phyloP scores from a whole-genome alignment of 1,140 invertebrate species.

The Platorchestia sp. region DNA sequence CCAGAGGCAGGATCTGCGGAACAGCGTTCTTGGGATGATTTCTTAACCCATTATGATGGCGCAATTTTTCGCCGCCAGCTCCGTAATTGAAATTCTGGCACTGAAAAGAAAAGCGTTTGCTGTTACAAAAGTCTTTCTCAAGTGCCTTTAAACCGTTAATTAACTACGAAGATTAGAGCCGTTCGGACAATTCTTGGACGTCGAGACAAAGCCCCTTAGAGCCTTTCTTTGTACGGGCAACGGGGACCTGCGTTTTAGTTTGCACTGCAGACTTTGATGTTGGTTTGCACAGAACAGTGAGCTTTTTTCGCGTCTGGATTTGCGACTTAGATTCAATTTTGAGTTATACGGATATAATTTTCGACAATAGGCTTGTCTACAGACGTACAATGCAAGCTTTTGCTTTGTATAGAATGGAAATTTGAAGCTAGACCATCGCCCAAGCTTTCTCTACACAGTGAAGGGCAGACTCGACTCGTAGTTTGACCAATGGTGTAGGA shows the following conservation, averaged over 20 bases:
- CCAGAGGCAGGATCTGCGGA: background rate
- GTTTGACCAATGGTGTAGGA: too few relatives aligned
- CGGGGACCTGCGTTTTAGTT: background rate
- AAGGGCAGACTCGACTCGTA: too few relatives aligned
- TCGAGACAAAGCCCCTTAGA: background rate
- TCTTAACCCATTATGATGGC: background rate
- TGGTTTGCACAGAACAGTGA: background rate
- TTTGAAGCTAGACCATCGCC: too few relatives aligned
- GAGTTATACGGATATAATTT: too few relatives aligned
- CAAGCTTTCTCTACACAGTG: too few relatives aligned
- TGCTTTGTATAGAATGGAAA: too few relatives aligned
- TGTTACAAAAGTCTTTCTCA: background rate
- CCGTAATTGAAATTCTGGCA: constrained; percentile 7
- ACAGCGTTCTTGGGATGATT: background rate
- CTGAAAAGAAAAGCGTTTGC: background rate
- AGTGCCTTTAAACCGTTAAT: background rate
- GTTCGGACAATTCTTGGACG: constrained; percentile 6
- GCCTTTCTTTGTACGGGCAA: background rate
- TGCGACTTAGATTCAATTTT: background rate
- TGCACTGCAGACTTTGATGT: background rate
- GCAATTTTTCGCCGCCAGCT: background rate
- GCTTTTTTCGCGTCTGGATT: background rate
- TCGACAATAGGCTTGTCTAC: too few relatives aligned
- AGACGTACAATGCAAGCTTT: too few relatives aligned
- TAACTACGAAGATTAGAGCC: background rate